Evolutionary conservation across 2,113 vertebrate species (phyloP), one percentile per base, ranked within the genome.

Genomic region (Grammomys surdaster): DNA sequence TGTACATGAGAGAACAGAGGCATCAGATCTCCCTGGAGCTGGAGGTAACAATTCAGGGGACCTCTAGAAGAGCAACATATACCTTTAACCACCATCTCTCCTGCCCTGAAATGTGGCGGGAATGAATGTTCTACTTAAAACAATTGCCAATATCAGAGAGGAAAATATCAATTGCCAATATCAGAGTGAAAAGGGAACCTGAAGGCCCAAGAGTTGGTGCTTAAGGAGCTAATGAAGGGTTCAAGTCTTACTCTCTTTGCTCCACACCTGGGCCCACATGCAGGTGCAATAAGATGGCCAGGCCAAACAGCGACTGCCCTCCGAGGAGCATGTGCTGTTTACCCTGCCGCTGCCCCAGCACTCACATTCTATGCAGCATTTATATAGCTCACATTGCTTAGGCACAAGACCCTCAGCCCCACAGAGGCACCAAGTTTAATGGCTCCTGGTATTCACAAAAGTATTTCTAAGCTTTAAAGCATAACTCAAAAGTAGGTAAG

Each of bases 71-170:
- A 81, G 5, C 11, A 82, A 56, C n/a, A 13, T 40, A 60, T 40
- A 22, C 22, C 77, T 33, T 56, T 56, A 56, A 60, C 56, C 60
- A 60, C 80, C 33, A 82, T 58, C 36, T 81, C 33, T 58, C 77
- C 54, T 40, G 56, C 7, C 56, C 81, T 84, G 70, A 88, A 93
- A 94, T 31, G 20, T 19, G 88, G 63, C 9, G 31, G 75, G 92
- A 76, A 88, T 95, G 16, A 92, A 67, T 26, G 46, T 76, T 90
- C 94, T 92, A 94, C 46, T 91, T 92, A 88, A 95, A 84, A 87
- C 22, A 88, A n/a, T n/a, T n/a, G n/a, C n/a, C n/a, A n/a, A n/a
- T n/a, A n/a, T n/a, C n/a, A n/a, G n/a, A n/a, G 46, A 89, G 72
- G 58, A 75, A 94, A 81, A 94, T 70, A 90, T 81, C 73, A 82